Evolutionary conservation across 2,113 vertebrate species (phyloP), one percentile per base, ranked within the genome.

Genomic region (Plestiodon gilberti): DNA sequence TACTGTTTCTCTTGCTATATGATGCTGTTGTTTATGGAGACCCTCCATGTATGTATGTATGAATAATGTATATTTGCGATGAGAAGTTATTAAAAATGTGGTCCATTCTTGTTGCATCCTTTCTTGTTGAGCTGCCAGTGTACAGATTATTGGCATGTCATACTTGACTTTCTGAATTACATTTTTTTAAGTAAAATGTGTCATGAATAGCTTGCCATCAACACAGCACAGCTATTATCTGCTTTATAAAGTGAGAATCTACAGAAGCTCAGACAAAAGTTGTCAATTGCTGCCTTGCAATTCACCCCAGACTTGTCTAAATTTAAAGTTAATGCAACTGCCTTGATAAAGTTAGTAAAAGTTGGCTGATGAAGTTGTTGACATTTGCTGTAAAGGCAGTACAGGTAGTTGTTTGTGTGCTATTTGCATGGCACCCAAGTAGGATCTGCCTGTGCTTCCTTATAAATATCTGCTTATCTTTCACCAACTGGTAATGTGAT

Each of bases 151-250:
- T 86, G 86, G 30, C 4, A 67, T 83, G 74, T 22, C 52, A 8
- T 61, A 6, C 0, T 0, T 83, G 35, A 30, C 52, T n/a, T 82
- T 92, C 91, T 77, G 38, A 82, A 0, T 88, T 90, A n/a, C 23
- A 10, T 89, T 85, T 28, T 90, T 88, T 38, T 84, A 86, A 33
- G 89, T 79, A 71, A 82, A 28, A 86, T 83, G 88, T 59, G 9
- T 88, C 82, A 83, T 83, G 35, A 90, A 84, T 87, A 86, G 67
- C 82, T 73, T 89, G 25, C 64, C 82, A 43, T 75, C 64, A 84
- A 64, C 67, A 92, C 23, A 1, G 82, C 88, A 40, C 25, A 28
- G 76, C 4, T 25, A 30, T 85, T 86, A 74, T 84, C 20, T 87
- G 43, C 40, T 74, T 7, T 87, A 28, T 84, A 35, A 75, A 86